Base-by-base conservation (phyloP, 2,888 invertebrate genomes). In the Diploptera punctata region DNA sequence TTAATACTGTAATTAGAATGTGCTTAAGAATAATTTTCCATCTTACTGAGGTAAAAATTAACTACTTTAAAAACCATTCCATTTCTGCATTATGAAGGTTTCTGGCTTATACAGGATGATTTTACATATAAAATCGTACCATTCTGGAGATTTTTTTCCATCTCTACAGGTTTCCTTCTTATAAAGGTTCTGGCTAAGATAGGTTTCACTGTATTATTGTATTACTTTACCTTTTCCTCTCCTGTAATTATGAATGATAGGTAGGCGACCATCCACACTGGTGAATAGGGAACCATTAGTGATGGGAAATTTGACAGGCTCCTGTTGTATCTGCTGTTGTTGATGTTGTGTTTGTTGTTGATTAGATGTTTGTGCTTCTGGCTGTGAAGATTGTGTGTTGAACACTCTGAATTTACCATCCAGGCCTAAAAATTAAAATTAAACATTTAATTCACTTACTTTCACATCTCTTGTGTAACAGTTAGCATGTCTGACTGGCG, bases 381-480 rank as follows among this genome's bases (percentile, higher is more conserved):
- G 16, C 24, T 43, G 44, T 47, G 24, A 24, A 44, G 65, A 47
- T n/a, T 65, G 73, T 5, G 73, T 67, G 31, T 33, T 68, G 78
- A 87, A 87, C 60, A 86, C 86, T 21, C 88, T 82, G 79, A 88
- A 88, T 77, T 87, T 88, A n/a, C 87, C 87, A 77, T 87, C 87
- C 73, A 87, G 80, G n/a, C 87, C 85, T 85, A 78, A 78, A 5
- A 70, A 33, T 10, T 10, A 33, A 49, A 9, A 26, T n/a, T n/a
- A n/a, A n/a, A n/a, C n/a, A n/a, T n/a, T n/a, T 60, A n/a, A 3
- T 21, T 26, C 7, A n/a, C 4, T 31, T 0, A 13, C 16, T 1
- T 60, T 2, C 4, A 18, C 5, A 16, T 44, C 18, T 18, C 2
- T 16, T 5, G 0, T 9, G 24, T 24, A 54, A 1, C 13, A 24